Conservation (phyloP, 2,888 invertebrate genomes). For the Thecocarcelia acutangulata region DNA sequence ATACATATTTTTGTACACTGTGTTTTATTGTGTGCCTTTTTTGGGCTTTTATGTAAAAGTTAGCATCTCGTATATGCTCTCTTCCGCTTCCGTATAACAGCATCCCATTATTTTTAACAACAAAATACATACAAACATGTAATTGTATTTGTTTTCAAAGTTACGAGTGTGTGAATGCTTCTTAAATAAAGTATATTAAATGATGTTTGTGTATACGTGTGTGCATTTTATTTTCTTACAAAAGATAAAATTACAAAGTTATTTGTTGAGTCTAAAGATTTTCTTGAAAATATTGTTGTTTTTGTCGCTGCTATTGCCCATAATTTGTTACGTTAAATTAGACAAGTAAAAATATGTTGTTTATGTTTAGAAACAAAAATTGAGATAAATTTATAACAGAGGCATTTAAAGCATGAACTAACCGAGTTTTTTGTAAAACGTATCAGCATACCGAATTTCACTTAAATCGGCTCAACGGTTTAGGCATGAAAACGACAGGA, state of each 20-base stretch:
- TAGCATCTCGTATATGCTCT: constrained; percentile 1
- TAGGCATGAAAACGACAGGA: too few relatives aligned
- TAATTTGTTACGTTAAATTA: constrained; percentile 47
- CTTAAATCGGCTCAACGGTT: too few relatives aligned
- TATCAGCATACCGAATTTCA: too few relatives aligned
- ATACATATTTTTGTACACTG: neutral
- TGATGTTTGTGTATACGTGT: neutral
- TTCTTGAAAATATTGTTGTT: neutral
- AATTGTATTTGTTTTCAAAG: neutral
- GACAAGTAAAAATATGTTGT: constrained; percentile 43
- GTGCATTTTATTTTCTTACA: constrained; percentile 4
- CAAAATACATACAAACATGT: neutral
- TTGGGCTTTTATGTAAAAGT: neutral
- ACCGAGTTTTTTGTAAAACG: too few relatives aligned
- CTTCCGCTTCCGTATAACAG: constrained; percentile 57
- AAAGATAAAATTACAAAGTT: constrained; percentile 47
- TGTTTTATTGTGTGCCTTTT: constrained; percentile 23
- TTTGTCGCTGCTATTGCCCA: constrained; percentile 12
- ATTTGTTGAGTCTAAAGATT: constrained; percentile 34
- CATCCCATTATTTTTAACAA: constrained; percentile 1
- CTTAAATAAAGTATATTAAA: neutral
- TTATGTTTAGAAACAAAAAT: constrained; percentile 1
- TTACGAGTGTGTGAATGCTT: neutral
- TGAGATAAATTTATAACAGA: neutral
- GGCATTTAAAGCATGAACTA: neutral